Conservation (phyloP, 2,113 vertebrate species). For the Nipponia nippon region DNA sequence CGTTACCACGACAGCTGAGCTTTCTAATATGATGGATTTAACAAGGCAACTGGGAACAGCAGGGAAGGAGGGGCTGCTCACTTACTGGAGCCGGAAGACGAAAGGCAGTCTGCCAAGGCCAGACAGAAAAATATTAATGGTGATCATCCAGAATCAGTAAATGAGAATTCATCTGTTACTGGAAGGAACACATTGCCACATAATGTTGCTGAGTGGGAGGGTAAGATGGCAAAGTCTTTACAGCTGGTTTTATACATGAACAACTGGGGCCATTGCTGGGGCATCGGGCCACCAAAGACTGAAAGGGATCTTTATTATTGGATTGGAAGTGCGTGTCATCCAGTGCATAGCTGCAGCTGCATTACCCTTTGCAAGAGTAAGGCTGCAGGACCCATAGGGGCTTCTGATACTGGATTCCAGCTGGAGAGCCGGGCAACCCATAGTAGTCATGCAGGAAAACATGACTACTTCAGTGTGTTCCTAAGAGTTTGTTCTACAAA, state of each 20-base stretch:
- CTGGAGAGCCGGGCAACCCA: not conserved
- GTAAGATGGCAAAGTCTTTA: not conserved
- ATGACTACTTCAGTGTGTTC: not conserved
- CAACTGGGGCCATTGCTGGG: not conserved
- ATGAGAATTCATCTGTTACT: slow-evolving; percentile 9
- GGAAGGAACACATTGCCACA: not conserved
- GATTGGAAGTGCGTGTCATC: not conserved
- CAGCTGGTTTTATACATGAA: not conserved
- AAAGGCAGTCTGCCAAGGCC: slow-evolving; percentile 45
- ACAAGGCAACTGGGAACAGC: slow-evolving; percentile 27
- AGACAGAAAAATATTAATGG: slow-evolving; percentile 33
- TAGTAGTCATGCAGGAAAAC: fast-evolving
- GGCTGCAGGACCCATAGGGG: not conserved
- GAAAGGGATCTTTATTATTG: not conserved
- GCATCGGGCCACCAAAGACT: not conserved
- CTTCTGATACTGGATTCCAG: not conserved
- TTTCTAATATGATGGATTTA: slow-evolving; percentile 10
- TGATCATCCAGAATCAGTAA: slow-evolving; percentile 22
- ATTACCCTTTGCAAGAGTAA: not conserved
- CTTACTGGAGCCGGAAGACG: not conserved
- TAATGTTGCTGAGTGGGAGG: not conserved
- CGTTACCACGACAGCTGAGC: not conserved
- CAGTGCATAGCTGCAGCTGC: not conserved
- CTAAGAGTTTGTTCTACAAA: not conserved
- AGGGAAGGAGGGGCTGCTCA: slow-evolving; percentile 22